Evolutionary conservation across 2,113 vertebrate species (phyloP), one percentile per base, ranked within the genome.

Genomic region (Sporophila hypoxantha): DNA sequence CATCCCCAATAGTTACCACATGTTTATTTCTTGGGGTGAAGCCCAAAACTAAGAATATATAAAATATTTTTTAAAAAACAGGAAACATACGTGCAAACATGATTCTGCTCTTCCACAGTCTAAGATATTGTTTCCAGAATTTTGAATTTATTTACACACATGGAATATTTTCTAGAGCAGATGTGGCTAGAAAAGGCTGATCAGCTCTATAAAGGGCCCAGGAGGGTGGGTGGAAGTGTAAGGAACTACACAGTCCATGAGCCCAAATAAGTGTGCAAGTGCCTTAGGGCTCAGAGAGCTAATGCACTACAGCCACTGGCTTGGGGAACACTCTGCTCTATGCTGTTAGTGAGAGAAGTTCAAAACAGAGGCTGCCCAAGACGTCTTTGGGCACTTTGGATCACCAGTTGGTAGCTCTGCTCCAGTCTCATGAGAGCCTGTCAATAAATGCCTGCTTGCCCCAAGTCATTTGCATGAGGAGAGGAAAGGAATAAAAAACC

Each of bases 21-120:
- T 10, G 17, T 70, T 77, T 75, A 39, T 37, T 41, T 68, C 61
- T 71, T 3, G 0, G 12, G 34, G 8, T 6, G 9, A 82, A 39
- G 29, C 12, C 29, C 23, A 78, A 66, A 3, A n/a, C 1, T 36
- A 15, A 25, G 12, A 50, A 74, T 4, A 70, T 5, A 62, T 87
- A 55, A 71, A 66, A 23, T 15, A 60, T 1, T 8, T 1, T 4
- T 1, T 9, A 20, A 27, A 20, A 15, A 1, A 0, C 1, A 37
- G 41, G 12, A 53, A 81, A 69, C 18, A 20, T 34, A 41, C 0
- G 2, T 4, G 30, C 12, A 76, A 86, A 70, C 3, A 12, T 69
- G 27, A 76, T 67, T 76, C n/a, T 52, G 15, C n/a, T 70, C 10
- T 55, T 52, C 39, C n/a, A 32, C 1, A 0, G 3, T 47, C 42